A percentile compares a stretch with the other conserved stretches of the same genome.
Evolutionary conservation across 1,140 invertebrate genomes (phyloP).

Genomic region (Drosophila pectinifera): DNA sequence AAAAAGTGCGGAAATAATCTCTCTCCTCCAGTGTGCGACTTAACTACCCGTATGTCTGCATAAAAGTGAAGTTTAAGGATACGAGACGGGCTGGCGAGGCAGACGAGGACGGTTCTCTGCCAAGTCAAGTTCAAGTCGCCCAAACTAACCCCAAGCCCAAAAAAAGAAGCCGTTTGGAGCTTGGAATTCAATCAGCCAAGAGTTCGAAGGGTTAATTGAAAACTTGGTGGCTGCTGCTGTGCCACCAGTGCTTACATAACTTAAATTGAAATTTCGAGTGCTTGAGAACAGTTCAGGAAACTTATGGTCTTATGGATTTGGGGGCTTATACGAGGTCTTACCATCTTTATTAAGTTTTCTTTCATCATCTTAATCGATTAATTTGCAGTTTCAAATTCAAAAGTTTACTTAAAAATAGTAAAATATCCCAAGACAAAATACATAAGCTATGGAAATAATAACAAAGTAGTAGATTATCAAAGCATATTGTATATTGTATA

Average conservation of each 20-base stretch:
- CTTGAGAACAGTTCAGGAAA: slow-evolving; percentile 17
- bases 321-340: not conserved
- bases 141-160: slow-evolving; percentile 11
- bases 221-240: slow-evolving; percentile 22
- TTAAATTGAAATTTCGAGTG: slow-evolving; percentile 40
- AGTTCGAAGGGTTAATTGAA: slow-evolving; percentile 52
- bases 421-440: not conserved
- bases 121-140: slow-evolving; percentile 48
- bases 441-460: not conserved
- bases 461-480: no score
- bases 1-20: slow-evolving; percentile 59
- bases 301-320: not conserved
- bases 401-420: not conserved
- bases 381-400: not conserved
- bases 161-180: slow-evolving; percentile 9
- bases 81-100: slow-evolving; percentile 16
- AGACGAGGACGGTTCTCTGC: slow-evolving; percentile 16
- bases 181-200: slow-evolving; percentile 52
- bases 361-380: not conserved
- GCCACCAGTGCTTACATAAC: slow-evolving; percentile 23
- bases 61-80: slow-evolving; percentile 53
- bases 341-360: not conserved
- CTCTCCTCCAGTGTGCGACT: slow-evolving; percentile 31
- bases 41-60: slow-evolving; percentile 57
- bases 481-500: not conserved